Percentiles rank a stretch among this genome's conserved stretches.
Evolutionary conservation across 2,888 invertebrate genomes (phyloP).

Genomic region (Elgonia sp.): DNA sequence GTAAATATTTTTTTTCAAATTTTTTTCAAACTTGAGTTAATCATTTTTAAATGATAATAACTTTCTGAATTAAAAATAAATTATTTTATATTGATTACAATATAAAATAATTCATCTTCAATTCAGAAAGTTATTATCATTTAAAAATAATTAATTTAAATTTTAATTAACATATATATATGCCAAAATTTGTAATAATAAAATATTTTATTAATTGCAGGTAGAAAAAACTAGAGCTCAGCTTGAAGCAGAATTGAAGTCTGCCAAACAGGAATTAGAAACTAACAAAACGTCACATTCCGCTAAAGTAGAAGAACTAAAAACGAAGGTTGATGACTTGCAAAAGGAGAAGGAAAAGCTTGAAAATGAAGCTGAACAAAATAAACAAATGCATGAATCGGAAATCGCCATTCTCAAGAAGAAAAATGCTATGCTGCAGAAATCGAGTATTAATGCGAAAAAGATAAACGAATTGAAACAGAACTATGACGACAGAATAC

Average conservation of each 20-base stretch:
- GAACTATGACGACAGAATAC: conserved; percentile 90
- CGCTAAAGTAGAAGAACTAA: conserved; percentile 87
- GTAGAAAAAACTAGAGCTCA: conserved; percentile 88
- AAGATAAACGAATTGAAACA: conserved; percentile 90
- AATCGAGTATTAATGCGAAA: conserved; percentile 89
- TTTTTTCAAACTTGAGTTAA: conserved; percentile 21
- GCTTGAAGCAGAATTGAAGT: conserved; percentile 89
- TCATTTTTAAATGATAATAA: conserved; percentile 28
- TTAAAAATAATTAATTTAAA: conserved; percentile 42
- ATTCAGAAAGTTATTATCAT: background rate
- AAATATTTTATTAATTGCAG: conserved; percentile 84
- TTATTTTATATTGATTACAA: too few relatives aligned
- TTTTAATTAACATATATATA: too few relatives aligned
- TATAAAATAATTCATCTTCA: background rate
- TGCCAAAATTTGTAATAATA: background rate
- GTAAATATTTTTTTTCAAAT: conserved; percentile 78
- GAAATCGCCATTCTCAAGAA: conserved; percentile 93
- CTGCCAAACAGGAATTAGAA: conserved; percentile 89
- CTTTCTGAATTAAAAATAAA: background rate
- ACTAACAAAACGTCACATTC: conserved; percentile 86
- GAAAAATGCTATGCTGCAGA: conserved; percentile 91
- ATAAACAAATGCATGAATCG: conserved; percentile 92
- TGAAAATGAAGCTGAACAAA: conserved; percentile 91
- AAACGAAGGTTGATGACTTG: conserved; percentile 88
- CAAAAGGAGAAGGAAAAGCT: conserved; percentile 90